Percentiles rank a stretch among this genome's conserved stretches.
Evolutionary conservation across 2,113 vertebrate species (phyloP).

Genomic region (Gadus chalcogrammus): DNA sequence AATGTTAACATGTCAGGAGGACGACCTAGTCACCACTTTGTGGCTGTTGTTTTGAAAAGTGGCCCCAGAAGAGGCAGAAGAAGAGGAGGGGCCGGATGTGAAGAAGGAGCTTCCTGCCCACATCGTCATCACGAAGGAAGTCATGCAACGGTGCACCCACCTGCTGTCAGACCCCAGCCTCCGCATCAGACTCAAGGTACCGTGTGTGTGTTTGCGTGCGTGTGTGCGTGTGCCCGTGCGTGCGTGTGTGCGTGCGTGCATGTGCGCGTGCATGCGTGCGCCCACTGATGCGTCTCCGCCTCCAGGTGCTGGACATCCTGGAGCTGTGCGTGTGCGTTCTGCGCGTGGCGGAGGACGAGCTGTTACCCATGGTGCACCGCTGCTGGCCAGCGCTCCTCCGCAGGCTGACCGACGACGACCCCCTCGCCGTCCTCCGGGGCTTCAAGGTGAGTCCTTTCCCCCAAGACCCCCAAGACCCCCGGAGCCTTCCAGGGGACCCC

Average conservation of each 20-base stretch:
- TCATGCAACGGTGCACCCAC: constrained; percentile 89
- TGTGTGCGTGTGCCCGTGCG: not conserved
- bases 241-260: not conserved
- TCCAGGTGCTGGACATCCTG: constrained; percentile 84
- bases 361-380: constrained; percentile 89
- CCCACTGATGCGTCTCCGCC: not conserved
- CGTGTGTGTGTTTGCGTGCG: not conserved
- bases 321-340: constrained; percentile 80
- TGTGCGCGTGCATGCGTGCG: too few species aligned
- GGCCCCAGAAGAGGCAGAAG: constrained; percentile 37
- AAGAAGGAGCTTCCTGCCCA: constrained; percentile 75
- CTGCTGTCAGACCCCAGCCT: constrained; percentile 80
- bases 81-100: constrained; percentile 36
- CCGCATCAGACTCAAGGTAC: constrained; percentile 83
- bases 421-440: constrained; percentile 83
- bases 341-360: constrained; percentile 74
- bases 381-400: constrained; percentile 86
- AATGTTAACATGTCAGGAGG: too few species aligned
- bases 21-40: too few species aligned
- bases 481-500: too few species aligned
- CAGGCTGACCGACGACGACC: constrained; percentile 84
- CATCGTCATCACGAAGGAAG: constrained; percentile 75
- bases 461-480: too few species aligned
- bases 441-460: constrained; percentile 77
- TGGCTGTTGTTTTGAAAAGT: not conserved